phyloP scores from a whole-genome alignment of 2,888 invertebrate species.

The Caenorhabditis wallacei region DNA sequence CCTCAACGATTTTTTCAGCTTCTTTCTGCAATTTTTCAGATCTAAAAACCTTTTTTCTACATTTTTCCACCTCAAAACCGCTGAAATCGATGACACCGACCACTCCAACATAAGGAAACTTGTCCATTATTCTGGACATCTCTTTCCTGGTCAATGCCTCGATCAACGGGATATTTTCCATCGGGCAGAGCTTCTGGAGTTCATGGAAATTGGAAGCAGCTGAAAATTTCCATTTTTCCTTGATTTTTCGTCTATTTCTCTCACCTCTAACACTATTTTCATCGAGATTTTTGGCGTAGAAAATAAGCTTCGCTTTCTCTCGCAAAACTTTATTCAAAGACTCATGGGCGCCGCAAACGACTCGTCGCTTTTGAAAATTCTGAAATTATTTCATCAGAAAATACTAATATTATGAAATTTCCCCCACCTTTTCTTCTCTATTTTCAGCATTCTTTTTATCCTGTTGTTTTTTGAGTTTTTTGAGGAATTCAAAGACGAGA shows the following conservation, averaged over 20 bases:
- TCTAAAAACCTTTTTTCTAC: background rate
- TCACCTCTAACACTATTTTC: conserved; percentile 57
- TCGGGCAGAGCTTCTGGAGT: conserved; percentile 28
- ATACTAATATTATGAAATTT: background rate
- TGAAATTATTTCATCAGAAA: conserved; percentile 15
- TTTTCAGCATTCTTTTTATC: conserved; percentile 4
- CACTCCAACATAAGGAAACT: conserved; percentile 66
- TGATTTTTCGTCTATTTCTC: background rate
- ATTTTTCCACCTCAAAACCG: conserved; percentile 56
- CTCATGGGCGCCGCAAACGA: conserved; percentile 70
- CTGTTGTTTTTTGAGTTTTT: conserved; percentile 45
- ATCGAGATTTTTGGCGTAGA: conserved; percentile 67
- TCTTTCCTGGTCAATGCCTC: conserved; percentile 56
- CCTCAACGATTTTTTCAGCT: conserved; percentile 36
- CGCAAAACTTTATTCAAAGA: conserved; percentile 47
- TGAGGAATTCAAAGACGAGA: conserved; percentile 33
- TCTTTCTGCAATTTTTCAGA: conserved; percentile 32
- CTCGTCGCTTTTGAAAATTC: conserved; percentile 48
- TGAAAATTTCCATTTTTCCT: conserved; percentile 12
- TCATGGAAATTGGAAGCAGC: conserved; percentile 49
- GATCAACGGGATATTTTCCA: conserved; percentile 37
- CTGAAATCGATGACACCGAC: conserved; percentile 59
- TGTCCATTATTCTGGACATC: conserved; percentile 60
- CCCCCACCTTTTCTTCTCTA: conserved; percentile 31
- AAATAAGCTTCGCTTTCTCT: conserved; percentile 48